These are phyloP conservation scores for Callorhinus ursinus DNA, from an alignment of 2,113 vertebrate species.

Conservation along the genomic window DNA sequence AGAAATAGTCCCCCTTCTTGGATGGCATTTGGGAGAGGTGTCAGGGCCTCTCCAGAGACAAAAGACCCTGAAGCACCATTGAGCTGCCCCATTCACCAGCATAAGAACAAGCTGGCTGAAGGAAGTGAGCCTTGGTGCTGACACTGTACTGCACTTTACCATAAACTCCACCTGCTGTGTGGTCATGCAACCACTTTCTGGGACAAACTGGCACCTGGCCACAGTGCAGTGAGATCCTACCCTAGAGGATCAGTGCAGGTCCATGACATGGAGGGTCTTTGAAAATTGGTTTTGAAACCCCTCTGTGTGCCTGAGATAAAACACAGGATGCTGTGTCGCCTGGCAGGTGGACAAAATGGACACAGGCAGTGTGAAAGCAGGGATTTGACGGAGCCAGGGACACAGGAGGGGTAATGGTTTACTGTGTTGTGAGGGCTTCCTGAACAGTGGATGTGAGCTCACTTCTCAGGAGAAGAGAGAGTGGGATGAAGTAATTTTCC, in stretches of 20 bases:
- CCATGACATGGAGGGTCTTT: neutral
- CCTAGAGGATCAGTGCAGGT: neutral
- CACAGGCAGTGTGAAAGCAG: neutral
- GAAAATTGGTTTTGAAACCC: neutral
- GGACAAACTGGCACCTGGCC: neutral
- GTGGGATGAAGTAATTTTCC: neutral
- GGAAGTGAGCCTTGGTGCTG: neutral
- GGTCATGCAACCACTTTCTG: neutral
- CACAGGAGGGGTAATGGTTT: neutral
- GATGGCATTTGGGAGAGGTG: neutral
- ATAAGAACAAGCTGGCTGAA: neutral
- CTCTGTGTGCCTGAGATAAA: neutral
- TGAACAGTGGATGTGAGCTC: neutral
- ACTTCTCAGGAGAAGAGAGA: neutral
- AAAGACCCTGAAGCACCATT: neutral
- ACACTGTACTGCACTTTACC: neutral
- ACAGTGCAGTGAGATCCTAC: neutral
- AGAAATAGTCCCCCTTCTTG: neutral
- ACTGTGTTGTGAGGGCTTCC: neutral
- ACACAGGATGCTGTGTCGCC: neutral
- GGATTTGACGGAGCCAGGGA: neutral
- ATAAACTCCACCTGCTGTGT: neutral
- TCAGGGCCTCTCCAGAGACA: neutral
- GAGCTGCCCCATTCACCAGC: neutral
- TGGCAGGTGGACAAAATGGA: neutral